Conservation (phyloP, 2,113 vertebrate genomes). For the Cryptotis parvus region DNA sequence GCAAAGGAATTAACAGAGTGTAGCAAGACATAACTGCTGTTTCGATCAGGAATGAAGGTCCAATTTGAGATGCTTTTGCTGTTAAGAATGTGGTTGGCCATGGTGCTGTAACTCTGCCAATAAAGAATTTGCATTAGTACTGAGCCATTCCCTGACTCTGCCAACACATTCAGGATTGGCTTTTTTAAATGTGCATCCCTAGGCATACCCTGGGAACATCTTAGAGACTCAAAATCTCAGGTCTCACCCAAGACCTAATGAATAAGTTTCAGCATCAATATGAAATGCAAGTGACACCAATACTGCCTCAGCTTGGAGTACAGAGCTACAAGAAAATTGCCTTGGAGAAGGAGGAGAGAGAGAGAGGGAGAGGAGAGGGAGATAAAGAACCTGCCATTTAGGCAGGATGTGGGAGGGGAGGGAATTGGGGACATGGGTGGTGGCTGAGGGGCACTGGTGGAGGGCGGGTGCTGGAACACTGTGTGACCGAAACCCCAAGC, state of each 20-base stretch:
- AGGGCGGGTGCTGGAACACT: too few species aligned
- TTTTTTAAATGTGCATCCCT: background rate
- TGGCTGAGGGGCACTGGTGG: too few species aligned
- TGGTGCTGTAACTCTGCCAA: constrained; percentile 85
- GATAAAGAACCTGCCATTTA: too few species aligned
- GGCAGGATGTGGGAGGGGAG: too few species aligned
- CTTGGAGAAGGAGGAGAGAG: too few species aligned
- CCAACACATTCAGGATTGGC: background rate
- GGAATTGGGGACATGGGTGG: too few species aligned
- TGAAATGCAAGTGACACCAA: background rate
- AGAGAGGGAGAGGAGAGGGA: too few species aligned
- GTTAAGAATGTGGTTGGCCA: constrained; percentile 87
- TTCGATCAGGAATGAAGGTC: constrained; percentile 84
- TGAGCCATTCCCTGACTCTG: background rate
- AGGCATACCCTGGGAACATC: background rate
- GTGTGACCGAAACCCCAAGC: too few species aligned
- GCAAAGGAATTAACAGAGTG: constrained; percentile 88
- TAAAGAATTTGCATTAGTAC: constrained; percentile 21
- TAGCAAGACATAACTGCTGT: constrained; percentile 85
- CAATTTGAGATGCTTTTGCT: constrained; percentile 84
- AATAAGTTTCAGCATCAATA: background rate
- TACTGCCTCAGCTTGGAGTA: background rate
- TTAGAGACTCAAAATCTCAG: background rate
- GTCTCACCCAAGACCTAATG: background rate
- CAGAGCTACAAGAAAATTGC: background rate